Evolutionary conservation across 1,140 invertebrate genomes (phyloP), one percentile per base, ranked within the genome.

Genomic region (silkworm (Bombyx mori)): DNA sequence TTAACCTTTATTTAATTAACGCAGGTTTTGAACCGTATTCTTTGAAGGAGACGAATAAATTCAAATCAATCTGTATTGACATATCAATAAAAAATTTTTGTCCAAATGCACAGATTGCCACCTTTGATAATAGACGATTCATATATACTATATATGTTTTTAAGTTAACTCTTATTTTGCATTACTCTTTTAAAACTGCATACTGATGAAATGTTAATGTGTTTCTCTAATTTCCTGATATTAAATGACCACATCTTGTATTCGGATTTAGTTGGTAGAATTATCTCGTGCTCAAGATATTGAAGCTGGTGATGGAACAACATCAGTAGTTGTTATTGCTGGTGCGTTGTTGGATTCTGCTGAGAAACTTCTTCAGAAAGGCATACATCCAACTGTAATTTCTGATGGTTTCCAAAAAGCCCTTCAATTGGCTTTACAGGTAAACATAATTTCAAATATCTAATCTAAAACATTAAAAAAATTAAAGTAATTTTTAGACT

Each of bases 241-340:
- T 9, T 46, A 46, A 46, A 9, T 46, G 2, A 46, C n/a, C n/a
- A 9, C 6, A 4, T 9, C 2, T 9, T 46, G 8, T 46, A 8
- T 4, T 49, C 0, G 22, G 4, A n/a, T 49, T 18, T 22, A 97
- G 96, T 89, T 99, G 66, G 98, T 99, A 4, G 98, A 99, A 86
- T 89, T 99, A 59, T 99, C 98, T 1, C 96, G 98, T 77, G 98
- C 98, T 42, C 99, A 99, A 90, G 98, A 99, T 89, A 93, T 98
- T 70, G 98, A 99, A 89, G 99, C 99, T 73, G 99, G 99, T 56
- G 99, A 99, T 91, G 99, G 99, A 52, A 99, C 99, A 22, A 99
- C 98, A 3, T 97, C 96, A 50, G 98, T 99, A 56, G 97, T 98
- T 44, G 95, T 99, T 22, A 92, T 99, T 74, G 97, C 97, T 69